Evolutionary conservation across 2,888 invertebrate species (phyloP).

Genomic region (Perizoma affinitatum): DNA sequence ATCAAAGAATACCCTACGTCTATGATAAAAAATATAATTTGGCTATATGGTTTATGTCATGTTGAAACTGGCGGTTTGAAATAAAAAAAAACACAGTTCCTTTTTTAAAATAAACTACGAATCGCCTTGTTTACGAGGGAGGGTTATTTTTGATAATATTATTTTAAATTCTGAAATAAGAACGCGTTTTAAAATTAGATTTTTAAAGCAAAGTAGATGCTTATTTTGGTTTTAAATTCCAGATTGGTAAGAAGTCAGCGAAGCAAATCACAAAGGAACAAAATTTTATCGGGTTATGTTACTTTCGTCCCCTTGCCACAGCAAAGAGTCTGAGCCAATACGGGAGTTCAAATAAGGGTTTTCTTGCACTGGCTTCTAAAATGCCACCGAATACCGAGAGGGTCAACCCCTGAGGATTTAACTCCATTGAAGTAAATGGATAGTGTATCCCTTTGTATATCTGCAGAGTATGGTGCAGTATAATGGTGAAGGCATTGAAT

Average conservation of each 20-base stretch:
- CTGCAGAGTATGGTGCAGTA: slow-evolving; percentile 25
- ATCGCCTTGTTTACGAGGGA: too few species aligned
- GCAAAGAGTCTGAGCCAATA: slow-evolving; percentile 64
- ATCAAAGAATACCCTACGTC: slow-evolving; percentile 63
- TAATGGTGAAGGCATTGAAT: slow-evolving; percentile 30
- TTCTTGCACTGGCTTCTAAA: slow-evolving; percentile 35
- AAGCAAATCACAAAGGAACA: slow-evolving; percentile 20
- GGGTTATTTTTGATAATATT: too few species aligned
- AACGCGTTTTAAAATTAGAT: too few species aligned
- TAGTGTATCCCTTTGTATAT: slow-evolving; percentile 34
- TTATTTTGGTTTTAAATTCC: slow-evolving; percentile 8
- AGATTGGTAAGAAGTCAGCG: slow-evolving; percentile 18
- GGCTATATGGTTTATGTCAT: slow-evolving; percentile 29
- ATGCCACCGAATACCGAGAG: slow-evolving; percentile 30
- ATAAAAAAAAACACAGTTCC: slow-evolving; percentile 9
- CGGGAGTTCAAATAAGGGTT: slow-evolving; percentile 69
- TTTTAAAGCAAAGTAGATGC: too few species aligned
- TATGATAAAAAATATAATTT: slow-evolving; percentile 55
- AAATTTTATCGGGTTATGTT: slow-evolving; percentile 26
- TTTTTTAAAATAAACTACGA: background rate
- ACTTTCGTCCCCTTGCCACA: slow-evolving; percentile 33
- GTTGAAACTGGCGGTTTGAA: slow-evolving; percentile 9
- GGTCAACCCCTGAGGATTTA: slow-evolving; percentile 40
- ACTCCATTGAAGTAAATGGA: slow-evolving; percentile 44
- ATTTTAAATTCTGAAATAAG: too few species aligned